These are phyloP conservation scores for Leptopilina myrica DNA, from an alignment of 2,888 invertebrate genomes.

Conservation along the genomic window DNA sequence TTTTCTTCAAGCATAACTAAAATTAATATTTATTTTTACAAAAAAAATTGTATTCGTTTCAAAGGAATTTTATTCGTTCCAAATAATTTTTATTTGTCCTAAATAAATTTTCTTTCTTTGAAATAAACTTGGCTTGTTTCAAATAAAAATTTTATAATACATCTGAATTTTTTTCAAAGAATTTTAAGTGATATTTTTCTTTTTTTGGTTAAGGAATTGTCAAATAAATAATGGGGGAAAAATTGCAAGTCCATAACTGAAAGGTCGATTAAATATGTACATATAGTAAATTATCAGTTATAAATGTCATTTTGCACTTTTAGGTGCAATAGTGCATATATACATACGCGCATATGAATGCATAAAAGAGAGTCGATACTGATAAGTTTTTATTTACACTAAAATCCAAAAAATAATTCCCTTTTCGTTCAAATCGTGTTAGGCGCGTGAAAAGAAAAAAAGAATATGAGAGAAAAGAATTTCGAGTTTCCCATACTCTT, in stretches of 20 bases:
- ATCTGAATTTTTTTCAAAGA: no score
- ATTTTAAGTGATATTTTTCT: no score
- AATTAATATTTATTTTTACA: no score
- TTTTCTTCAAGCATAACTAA: no score
- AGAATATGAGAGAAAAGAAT: not conserved
- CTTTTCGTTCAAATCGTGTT: not conserved
- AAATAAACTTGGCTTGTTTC: no score
- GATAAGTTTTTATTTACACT: constrained; percentile 36
- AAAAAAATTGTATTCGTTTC: no score
- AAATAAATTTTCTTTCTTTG: no score
- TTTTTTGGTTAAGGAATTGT: not conserved
- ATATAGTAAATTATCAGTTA: not conserved
- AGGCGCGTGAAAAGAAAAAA: constrained; percentile 1
- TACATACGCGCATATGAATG: no score
- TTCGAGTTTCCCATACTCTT: constrained; percentile 19
- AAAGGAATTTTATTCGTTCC: no score
- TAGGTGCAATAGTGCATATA: constrained; percentile 3
- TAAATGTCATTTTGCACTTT: constrained; percentile 11
- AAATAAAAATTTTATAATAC: no score
- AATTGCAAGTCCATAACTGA: not conserved
- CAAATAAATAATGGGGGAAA: not conserved
- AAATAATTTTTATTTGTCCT: no score
- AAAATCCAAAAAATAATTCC: not conserved
- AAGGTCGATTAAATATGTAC: not conserved
- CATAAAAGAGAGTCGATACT: not conserved